phyloP scores from a whole-genome alignment of 2,888 invertebrate genomes.

The Acleris sparsana region DNA sequence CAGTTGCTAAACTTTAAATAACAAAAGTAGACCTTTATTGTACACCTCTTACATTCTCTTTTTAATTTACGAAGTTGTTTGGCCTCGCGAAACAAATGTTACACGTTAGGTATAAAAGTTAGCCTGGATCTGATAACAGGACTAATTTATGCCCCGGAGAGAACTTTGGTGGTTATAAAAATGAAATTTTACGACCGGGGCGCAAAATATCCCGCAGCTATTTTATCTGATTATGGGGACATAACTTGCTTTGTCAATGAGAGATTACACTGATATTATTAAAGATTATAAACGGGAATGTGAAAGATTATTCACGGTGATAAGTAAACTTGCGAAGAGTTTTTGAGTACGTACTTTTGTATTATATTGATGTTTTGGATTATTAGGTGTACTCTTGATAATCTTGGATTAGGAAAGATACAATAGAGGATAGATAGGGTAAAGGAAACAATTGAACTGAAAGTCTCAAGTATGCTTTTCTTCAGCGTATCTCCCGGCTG shows the following conservation, averaged over 20 bases:
- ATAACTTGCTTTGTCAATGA: slow-evolving; percentile 5
- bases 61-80: slow-evolving; percentile 17
- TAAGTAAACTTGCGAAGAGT: too few relatives aligned
- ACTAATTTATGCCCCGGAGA: slow-evolving; percentile 19
- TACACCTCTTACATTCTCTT: slow-evolving; percentile 6
- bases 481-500: too few relatives aligned
- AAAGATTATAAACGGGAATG: too few relatives aligned
- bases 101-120: slow-evolving; percentile 25
- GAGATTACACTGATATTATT: not conserved
- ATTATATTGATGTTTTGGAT: too few relatives aligned
- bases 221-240: slow-evolving; percentile 8
- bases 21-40: not conserved
- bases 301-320: too few relatives aligned
- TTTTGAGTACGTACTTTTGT: too few relatives aligned
- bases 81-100: slow-evolving; percentile 15
- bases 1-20: too few relatives aligned
- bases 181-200: slow-evolving; percentile 20
- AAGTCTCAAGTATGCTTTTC: too few relatives aligned
- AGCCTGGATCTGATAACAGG: slow-evolving; percentile 28
- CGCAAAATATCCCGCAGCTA: slow-evolving; percentile 8
- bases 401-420: too few relatives aligned
- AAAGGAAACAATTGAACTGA: too few relatives aligned
- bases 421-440: too few relatives aligned
- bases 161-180: slow-evolving; percentile 21
- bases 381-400: too few relatives aligned